Base-by-base conservation (phyloP, 2,888 invertebrate genomes). In the Acrobeloides nanus region DNA sequence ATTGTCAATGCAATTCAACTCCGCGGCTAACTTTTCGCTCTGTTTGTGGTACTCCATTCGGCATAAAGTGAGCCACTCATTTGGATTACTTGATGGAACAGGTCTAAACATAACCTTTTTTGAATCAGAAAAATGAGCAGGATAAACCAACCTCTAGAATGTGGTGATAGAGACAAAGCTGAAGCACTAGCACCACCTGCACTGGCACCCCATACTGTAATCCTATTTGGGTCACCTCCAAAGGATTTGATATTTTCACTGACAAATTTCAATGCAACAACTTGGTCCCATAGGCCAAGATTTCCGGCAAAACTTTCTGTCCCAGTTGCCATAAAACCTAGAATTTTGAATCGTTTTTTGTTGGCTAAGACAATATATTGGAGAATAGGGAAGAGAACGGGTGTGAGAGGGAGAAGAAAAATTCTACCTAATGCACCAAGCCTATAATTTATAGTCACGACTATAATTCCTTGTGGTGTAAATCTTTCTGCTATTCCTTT, bases 281-380 rank as follows among this genome's bases (percentile, higher is more conserved):
- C 20, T 42, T 49, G 57, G 37, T 58, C 59, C 59, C 59, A 58
- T 2, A 58, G 32, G 6, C 59, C 59, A 26, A 48, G 48, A 33
- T 58, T 58, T 2, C 59, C 59, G 10, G 61, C 42, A n/a, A 57
- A 44, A 5, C 31, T 27, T 10, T 38, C 38, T 32, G 38, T 43
- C 8, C 59, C 59, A 6, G 61, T 53, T 15, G 59, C 43, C 15
- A 51, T 45, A 35, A 58, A 58, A 10, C 59, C 59, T 58, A 29
- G 21, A 55, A 29, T 12, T 27, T 25, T 25, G 15, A 27, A 18
- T 1, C 10, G 21, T 4, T 2, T 2, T 20, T 20, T 21, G 25
- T 35, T n/a, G n/a, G 24, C 3, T 10, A 35, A 23, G 7, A 34
- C 21, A 2, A 35, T 15, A 15, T 17, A 15, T 31, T 15, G 15